Evolutionary conservation across 2,113 vertebrate genomes (phyloP).

Genomic region (Sander lucioperca): DNA sequence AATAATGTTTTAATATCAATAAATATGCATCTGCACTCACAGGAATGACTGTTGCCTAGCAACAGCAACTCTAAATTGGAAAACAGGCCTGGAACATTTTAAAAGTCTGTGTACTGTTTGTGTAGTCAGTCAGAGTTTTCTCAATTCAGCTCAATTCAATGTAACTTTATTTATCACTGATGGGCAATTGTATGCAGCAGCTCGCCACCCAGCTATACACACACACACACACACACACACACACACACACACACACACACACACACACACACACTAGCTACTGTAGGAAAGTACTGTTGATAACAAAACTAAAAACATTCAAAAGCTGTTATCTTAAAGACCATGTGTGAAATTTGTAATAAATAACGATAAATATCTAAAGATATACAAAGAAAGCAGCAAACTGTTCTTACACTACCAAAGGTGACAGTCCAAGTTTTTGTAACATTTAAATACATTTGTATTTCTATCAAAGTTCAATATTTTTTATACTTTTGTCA

Average conservation of each 20-base stretch:
- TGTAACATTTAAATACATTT: no score
- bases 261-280: neutral
- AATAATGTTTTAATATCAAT: constrained; percentile 20
- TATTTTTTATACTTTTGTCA: no score
- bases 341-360: neutral
- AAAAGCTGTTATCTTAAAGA: neutral
- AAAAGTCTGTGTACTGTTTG: neutral
- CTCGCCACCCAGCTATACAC: no score
- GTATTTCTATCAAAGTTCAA: no score
- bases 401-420: no score
- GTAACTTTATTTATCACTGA: no score
- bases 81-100: constrained; percentile 22
- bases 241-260: no score
- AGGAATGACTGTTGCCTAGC: constrained; percentile 7
- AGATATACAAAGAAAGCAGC: no score
- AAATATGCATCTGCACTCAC: neutral
- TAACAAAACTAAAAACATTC: neutral
- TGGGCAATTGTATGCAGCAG: neutral
- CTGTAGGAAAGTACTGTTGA: neutral
- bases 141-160: no score
- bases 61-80: constrained; percentile 31
- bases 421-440: no score
- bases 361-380: neutral
- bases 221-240: no score
- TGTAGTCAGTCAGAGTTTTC: no score